Conservation (phyloP, 2,888 invertebrate genomes). For the Xylota segnis region DNA sequence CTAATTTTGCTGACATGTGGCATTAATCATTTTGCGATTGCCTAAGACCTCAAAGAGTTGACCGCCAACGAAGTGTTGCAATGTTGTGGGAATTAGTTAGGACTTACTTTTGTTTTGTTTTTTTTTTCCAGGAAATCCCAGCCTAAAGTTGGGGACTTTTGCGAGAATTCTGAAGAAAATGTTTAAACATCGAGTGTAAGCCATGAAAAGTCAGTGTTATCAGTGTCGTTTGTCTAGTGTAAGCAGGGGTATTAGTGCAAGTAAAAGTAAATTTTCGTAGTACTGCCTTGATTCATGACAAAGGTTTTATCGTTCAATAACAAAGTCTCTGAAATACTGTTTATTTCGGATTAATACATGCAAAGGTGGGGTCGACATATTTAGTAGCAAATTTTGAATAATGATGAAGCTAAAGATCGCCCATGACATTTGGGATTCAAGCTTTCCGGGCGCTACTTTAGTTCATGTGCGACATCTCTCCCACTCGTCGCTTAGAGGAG, state of each 20-base stretch:
- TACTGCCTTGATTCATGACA: no score
- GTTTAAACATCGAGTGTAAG: background rate
- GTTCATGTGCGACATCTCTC: no score
- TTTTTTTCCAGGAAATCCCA: background rate
- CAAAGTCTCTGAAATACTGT: no score
- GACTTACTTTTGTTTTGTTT: background rate
- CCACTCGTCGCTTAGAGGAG: no score
- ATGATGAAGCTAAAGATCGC: no score
- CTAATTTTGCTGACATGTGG: conserved; percentile 7
- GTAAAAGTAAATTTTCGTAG: no score
- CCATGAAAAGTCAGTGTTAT: conserved; percentile 19
- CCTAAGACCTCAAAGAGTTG: conserved; percentile 29
- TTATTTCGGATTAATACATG: no score
- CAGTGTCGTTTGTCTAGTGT: background rate
- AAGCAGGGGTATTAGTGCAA: background rate
- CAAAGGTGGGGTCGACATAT: no score
- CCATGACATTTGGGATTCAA: no score
- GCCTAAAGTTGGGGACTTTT: background rate
- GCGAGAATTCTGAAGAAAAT: background rate
- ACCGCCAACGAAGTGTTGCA: conserved; percentile 13
- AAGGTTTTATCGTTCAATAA: no score
- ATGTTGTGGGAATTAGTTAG: conserved; percentile 7
- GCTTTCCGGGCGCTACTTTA: no score
- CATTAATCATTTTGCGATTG: conserved; percentile 26
- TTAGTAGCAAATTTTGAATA: no score